A percentile compares a stretch with the other conserved stretches of the same genome.
These are phyloP conservation scores for Amazona guildingii DNA, from an alignment of 2,113 vertebrate species.

Conservation along the genomic window DNA sequence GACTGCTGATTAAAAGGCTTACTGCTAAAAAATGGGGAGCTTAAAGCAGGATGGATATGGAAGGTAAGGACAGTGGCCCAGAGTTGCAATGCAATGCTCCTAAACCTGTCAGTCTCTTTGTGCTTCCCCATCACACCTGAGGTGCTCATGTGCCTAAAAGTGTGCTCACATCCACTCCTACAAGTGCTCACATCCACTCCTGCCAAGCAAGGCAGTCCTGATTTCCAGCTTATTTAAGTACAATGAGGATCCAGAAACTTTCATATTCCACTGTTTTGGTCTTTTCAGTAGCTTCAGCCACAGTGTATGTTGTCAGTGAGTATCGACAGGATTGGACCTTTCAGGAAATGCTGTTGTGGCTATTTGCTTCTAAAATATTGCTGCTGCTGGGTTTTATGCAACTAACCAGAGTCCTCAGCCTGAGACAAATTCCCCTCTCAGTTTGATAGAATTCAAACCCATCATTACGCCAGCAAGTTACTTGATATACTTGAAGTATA, in stretches of 20 bases:
- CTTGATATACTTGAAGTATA: background rate
- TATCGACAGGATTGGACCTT: background rate
- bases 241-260: background rate
- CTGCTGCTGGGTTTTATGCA: background rate
- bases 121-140: background rate
- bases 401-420: background rate
- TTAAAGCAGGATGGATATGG: background rate
- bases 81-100: rapidly evolving
- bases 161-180: background rate
- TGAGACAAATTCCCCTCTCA: background rate
- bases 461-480: background rate
- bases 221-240: background rate
- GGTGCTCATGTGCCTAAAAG: background rate
- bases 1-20: background rate
- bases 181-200: background rate
- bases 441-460: background rate
- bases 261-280: background rate
- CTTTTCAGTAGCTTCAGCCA: background rate
- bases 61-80: rapidly evolving
- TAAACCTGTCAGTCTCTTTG: background rate
- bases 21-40: background rate
- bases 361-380: background rate
- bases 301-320: background rate
- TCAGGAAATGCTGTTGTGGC: background rate
- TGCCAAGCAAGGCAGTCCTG: background rate